A percentile compares a stretch with the other conserved stretches of the same genome.
These are phyloP conservation scores for Heliconius hermathena DNA, from an alignment of 1,140 invertebrate genomes.

Conservation along the genomic window DNA sequence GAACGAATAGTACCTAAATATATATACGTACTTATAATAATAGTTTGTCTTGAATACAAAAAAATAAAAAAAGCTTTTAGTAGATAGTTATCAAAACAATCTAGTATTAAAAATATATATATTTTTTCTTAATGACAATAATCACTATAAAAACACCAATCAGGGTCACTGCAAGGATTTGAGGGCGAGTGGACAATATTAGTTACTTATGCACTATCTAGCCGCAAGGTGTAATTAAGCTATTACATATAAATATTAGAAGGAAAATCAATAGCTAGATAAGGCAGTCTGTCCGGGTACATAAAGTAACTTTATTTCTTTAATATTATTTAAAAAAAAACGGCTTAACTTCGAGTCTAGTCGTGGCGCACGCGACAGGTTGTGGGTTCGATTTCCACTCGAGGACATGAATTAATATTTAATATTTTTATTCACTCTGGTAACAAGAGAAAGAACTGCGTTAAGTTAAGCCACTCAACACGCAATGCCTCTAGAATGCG, in stretches of 20 bases:
- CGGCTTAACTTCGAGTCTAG: too few species aligned
- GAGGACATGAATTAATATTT: too few species aligned
- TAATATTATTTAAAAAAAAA: too few species aligned
- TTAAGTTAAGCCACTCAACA: too few species aligned
- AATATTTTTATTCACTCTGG: too few species aligned
- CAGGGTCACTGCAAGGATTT: background rate
- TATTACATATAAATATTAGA: background rate
- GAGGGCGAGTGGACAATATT: background rate
- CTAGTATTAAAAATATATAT: background rate
- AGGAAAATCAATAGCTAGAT: background rate
- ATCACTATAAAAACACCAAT: background rate
- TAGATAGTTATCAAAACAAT: background rate
- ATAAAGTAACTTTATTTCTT: background rate
- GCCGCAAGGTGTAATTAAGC: background rate
- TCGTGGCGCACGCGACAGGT: too few species aligned
- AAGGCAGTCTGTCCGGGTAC: background rate
- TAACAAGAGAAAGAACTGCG: too few species aligned
- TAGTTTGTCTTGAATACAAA: background rate
- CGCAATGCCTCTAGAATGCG: too few species aligned
- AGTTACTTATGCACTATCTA: background rate
- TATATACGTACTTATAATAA: background rate
- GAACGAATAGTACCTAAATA: background rate
- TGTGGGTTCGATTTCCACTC: too few species aligned
- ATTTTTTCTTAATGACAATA: background rate
- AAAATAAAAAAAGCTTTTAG: background rate